Base-by-base conservation (phyloP, 2,113 vertebrate genomes). In the Monopterus albus region DNA sequence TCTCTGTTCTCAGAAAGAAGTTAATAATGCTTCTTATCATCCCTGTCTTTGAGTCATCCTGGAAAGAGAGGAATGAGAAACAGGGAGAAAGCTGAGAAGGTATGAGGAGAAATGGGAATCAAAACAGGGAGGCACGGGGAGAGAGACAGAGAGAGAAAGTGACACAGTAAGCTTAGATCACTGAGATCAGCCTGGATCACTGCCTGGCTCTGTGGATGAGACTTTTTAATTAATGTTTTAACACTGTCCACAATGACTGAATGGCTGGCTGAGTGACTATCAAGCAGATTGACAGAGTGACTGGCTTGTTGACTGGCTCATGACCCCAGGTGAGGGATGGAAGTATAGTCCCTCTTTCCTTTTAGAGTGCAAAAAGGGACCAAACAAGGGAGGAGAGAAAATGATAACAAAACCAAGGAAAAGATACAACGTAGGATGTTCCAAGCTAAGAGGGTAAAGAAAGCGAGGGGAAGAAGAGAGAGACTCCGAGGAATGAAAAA, bases 1-100 rank as follows among this genome's bases (percentile, higher is more conserved):
- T 57, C 82, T 58, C 58, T 81, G 72, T 81, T 88, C 79, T 84
- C 75, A 75, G 74, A 84, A 72, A 79, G 71, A 87, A 85, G 86
- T 91, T 85, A 91, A 91, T 90, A 92, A 88, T 86, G 85, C 90
- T 87, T 88, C 91, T 92, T 92, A 92, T 92, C 82, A 72, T 75
- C 67, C 28, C 50, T 43, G 78, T 88, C 84, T 78, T 81, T 86
- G 83, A 84, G 80, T 79, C 67, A 65, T 87, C 77, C 75, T 78
- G 72, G 83, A 88, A 83, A 82, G 71, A 81, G 66, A 39, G 39
- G 53, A 65, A 64, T 39, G 61, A 69, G 78, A 86, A 56, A 62
- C 43, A 56, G 43, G 46, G 35, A 43, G 49, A 71, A 79, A 78
- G 50, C 53, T 47, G 63, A 73, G 59, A 42, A 73, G 60, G 60